Base-by-base conservation (phyloP, 2,888 invertebrate genomes). In the Bombylius discolor region DNA sequence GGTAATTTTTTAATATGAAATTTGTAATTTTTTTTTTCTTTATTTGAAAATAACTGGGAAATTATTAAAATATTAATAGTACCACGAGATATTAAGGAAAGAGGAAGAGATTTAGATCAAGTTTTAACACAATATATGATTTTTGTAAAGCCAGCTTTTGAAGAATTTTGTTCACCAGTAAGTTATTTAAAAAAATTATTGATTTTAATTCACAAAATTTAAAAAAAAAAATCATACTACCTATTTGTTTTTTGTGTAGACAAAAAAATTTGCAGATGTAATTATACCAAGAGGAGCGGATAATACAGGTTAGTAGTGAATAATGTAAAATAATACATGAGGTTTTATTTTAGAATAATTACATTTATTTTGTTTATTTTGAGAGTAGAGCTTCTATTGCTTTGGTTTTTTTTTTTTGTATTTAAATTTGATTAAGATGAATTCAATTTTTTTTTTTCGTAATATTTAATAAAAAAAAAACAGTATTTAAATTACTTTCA, bases 261-360 rank as follows among this genome's bases (percentile, higher is more conserved):
- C 99, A 1, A 99, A 99, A 77, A 98, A 99, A 74, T 98, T 97
- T 78, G 98, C 98, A 55, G 99, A 99, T 78, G 95, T 99, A 53
- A 98, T 99, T 68, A 98, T 99, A 72, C 99, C 99, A 1, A 80
- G 98, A 63, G 99, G 98, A 59, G 97, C 97, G 33, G 99, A 99
- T 71, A 99, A 99, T 72, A 84, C 85, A 74, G 93, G 94, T 93
- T 76, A 83, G 84, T 63, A 45, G 44, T 14, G n/a, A 13, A n/a
- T 34, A 36, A 8, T 49, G 7, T 9, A 39, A 39, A 39, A 39
- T n/a, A 23, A 23, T 23, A 23, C 23, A 23, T 23, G 23, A 23
- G 23, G 23, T 23, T 23, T 23, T 23, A 23, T 23, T 23, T 23
- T 23, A 23, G 39, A 39, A 39, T 39, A 9, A 9, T 39, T 39